A percentile compares a stretch with the other conserved stretches of the same genome.
These are phyloP conservation scores for Pseudoips prasinana DNA, from an alignment of 2,888 invertebrate genomes.

Conservation along the genomic window DNA sequence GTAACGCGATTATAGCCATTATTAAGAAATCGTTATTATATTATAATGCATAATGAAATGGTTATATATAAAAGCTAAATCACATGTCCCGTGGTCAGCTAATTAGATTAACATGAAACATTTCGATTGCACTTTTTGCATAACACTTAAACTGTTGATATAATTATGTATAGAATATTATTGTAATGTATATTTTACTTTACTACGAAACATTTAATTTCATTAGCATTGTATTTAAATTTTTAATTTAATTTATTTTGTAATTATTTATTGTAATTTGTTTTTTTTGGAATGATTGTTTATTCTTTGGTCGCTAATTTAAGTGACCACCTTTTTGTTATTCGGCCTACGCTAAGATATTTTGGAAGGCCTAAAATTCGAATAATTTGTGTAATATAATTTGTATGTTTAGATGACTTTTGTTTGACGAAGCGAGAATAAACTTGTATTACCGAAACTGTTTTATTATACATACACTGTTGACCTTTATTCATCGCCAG, in stretches of 20 bases:
- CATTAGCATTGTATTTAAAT: constrained; percentile 18
- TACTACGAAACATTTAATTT: constrained; percentile 40
- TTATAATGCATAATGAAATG: constrained; percentile 22
- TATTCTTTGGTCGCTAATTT: constrained; percentile 34
- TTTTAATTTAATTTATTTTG: constrained; percentile 43
- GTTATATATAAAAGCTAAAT: constrained; percentile 22
- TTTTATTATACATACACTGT: too few relatives aligned
- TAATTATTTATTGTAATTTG: constrained; percentile 45
- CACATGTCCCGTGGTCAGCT: constrained; percentile 32
- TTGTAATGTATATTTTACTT: constrained; percentile 60
- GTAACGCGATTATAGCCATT: constrained; percentile 32
- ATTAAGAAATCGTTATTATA: constrained; percentile 12
- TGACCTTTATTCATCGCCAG: constrained; percentile 2
- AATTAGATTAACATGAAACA: constrained; percentile 39
- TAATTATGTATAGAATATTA: constrained; percentile 63
- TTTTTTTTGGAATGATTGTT: constrained; percentile 46
- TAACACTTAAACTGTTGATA: constrained; percentile 75
- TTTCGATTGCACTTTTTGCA: constrained; percentile 74
- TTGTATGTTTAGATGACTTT: constrained; percentile 37
- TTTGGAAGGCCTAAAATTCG: constrained; percentile 46
- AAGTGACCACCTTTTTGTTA: constrained; percentile 29
- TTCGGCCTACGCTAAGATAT: constrained; percentile 37
- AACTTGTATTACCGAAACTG: constrained; percentile 66
- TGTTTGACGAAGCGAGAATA: constrained; percentile 72
- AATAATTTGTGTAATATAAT: constrained; percentile 25